Conservation (phyloP, 1,140 invertebrate genomes). For the Monochamus saltuarius region DNA sequence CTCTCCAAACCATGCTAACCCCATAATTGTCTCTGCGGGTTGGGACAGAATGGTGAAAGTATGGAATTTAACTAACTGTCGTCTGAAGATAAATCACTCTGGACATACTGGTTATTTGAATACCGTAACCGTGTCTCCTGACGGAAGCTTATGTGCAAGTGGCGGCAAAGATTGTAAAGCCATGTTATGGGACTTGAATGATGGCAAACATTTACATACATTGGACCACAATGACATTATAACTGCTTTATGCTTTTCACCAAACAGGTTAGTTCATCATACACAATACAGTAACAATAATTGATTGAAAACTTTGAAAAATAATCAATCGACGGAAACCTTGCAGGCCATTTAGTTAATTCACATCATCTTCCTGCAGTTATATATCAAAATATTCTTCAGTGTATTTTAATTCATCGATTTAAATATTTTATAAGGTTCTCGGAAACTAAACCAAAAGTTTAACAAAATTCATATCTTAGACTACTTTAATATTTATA, state of each 20-base stretch:
- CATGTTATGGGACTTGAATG: slow-evolving; percentile 99
- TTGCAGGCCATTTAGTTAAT: no score
- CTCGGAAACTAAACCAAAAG: no score
- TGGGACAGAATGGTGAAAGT: slow-evolving; percentile 99
- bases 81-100: slow-evolving; percentile 97
- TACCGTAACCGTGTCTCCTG: slow-evolving; percentile 98
- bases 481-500: no score
- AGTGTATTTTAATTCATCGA: no score
- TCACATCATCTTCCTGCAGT: no score
- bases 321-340: no score
- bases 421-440: no score
- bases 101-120: slow-evolving; percentile 98
- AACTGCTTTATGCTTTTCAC: slow-evolving; percentile 97
- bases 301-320: no score
- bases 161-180: slow-evolving; percentile 99
- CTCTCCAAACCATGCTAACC: slow-evolving; percentile 96
- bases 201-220: slow-evolving; percentile 99
- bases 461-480: no score
- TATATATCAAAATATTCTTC: no score
- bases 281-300: no score
- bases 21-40: slow-evolving; percentile 98
- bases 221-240: slow-evolving; percentile 98
- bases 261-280: slow-evolving; percentile 67
- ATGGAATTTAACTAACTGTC: slow-evolving; percentile 99
- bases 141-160: slow-evolving; percentile 98